Percentiles rank a stretch among this genome's conserved stretches.
These are phyloP conservation scores for Anthopleura sola DNA, from an alignment of 64 coral and sea anemone genomes.

Conservation along the genomic window DNA sequence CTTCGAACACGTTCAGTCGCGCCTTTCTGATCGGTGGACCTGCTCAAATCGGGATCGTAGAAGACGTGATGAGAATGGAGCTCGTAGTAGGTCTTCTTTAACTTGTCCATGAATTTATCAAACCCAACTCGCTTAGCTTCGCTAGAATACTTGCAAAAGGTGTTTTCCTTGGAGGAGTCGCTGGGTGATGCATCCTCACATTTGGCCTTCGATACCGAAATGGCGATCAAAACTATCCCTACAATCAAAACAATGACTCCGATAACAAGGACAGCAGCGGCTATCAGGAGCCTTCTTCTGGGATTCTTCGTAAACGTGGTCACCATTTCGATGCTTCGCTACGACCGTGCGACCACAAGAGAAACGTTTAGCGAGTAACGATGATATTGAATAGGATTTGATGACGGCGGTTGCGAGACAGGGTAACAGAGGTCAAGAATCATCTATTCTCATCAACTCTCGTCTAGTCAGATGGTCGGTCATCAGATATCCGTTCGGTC, in stretches of 20 bases:
- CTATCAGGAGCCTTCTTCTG: not conserved
- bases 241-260: not conserved
- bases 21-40: not conserved
- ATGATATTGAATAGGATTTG: not conserved
- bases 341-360: not conserved
- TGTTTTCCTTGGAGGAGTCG: not conserved
- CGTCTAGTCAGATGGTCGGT: too few species aligned
- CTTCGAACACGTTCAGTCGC: not conserved
- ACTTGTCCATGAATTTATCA: conserved; percentile 41
- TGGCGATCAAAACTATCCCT: not conserved
- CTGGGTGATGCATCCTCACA: not conserved
- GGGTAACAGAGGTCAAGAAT: not conserved
- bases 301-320: not conserved
- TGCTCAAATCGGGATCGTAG: conserved; percentile 46
- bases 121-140: conserved; percentile 67
- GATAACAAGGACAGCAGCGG: not conserved
- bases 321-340: not conserved
- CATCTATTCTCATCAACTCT: too few species aligned
- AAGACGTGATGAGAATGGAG: conserved; percentile 42
- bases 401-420: not conserved
- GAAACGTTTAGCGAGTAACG: too few species aligned
- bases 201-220: not conserved
- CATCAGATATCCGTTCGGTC: too few species aligned
- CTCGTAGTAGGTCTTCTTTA: conserved; percentile 53
- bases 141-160: conserved; percentile 38